Conservation (phyloP, 2,888 invertebrate species). For the Drosophila formosana region DNA sequence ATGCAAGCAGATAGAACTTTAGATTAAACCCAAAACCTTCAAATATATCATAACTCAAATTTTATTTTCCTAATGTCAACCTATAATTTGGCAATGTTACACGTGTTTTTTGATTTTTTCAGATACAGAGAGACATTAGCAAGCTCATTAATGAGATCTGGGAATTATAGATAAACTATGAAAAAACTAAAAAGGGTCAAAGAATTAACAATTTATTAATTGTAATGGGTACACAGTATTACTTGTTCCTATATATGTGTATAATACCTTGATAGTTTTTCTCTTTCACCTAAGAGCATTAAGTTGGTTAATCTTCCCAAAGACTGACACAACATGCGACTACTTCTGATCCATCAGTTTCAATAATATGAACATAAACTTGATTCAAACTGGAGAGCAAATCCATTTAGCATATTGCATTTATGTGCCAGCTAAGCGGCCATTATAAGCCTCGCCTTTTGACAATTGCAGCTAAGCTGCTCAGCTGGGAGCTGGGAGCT, state of each 20-base stretch:
- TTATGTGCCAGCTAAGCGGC: slow-evolving; percentile 75
- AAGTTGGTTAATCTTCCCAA: slow-evolving; percentile 20
- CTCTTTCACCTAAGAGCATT: slow-evolving; percentile 5
- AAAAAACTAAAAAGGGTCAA: background rate
- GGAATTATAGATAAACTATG: background rate
- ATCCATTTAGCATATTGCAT: slow-evolving; percentile 76
- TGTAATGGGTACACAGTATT: background rate
- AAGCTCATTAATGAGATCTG: slow-evolving; percentile 11
- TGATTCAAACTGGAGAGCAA: slow-evolving; percentile 44
- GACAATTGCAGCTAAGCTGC: slow-evolving; percentile 72
- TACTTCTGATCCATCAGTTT: slow-evolving; percentile 50
- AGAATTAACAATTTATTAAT: background rate
- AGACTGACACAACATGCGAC: slow-evolving; percentile 22
- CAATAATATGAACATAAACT: slow-evolving; percentile 60
- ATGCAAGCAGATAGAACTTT: slow-evolving; percentile 37
- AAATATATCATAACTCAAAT: slow-evolving; percentile 58
- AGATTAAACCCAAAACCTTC: background rate
- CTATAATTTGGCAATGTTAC: slow-evolving; percentile 63
- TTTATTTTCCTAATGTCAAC: slow-evolving; percentile 25
- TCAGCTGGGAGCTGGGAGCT: slow-evolving; percentile 7
- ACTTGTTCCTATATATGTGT: too few species aligned
- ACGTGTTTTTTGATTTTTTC: slow-evolving; percentile 23
- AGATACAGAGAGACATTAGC: slow-evolving; percentile 10
- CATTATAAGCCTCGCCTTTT: slow-evolving; percentile 69
- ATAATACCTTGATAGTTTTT: background rate